Base-by-base conservation (phyloP, 37 sponge, comb jelly and placozoan species). In the Mnemiopsis leidyi region DNA sequence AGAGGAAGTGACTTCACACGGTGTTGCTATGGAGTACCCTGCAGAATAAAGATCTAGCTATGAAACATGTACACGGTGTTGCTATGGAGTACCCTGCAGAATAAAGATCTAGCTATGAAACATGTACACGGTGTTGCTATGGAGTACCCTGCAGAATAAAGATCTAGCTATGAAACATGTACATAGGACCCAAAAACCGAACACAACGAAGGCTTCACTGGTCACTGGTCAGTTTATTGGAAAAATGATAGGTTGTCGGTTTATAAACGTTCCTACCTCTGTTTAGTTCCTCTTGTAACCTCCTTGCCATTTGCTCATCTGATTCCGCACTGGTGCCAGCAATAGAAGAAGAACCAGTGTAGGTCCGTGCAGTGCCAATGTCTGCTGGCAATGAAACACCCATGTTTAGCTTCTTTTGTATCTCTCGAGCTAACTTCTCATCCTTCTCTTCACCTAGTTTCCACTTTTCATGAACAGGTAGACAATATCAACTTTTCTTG, bases 391-490 rank as follows among this genome's bases (percentile, higher is more conserved):
- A 13, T 7, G 73, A 23, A 71, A 29, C 73, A 71, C 2, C 25
- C 23, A 71, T 79, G 90, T 85, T 85, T 18, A 85, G 24, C 61
- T 85, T 39, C 24, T 39, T 35, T 0, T 85, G 90, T 38, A 85
- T 13, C 90, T 38, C 30, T 32, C 23, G 24, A n/a, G 90, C 90
- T 26, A 85, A 25, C 48, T 39, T 85, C 38, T 23, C 33, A 37
- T 85, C 90, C 0, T 39, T 38, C 20, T 85, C 61, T 26, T 85
- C 90, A 0, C 90, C 90, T 85, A 61, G 73, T n/a, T n/a, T n/a
- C n/a, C n/a, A n/a, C n/a, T n/a, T n/a, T n/a, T n/a, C n/a, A n/a
- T n/a, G n/a, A n/a, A n/a, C n/a, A n/a, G n/a, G n/a, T n/a, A n/a
- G n/a, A n/a, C n/a, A n/a, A n/a, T n/a, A n/a, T n/a, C n/a, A n/a